Evolutionary conservation across 2,888 invertebrate genomes (phyloP).

Genomic region (Drosophila sordidula): DNA sequence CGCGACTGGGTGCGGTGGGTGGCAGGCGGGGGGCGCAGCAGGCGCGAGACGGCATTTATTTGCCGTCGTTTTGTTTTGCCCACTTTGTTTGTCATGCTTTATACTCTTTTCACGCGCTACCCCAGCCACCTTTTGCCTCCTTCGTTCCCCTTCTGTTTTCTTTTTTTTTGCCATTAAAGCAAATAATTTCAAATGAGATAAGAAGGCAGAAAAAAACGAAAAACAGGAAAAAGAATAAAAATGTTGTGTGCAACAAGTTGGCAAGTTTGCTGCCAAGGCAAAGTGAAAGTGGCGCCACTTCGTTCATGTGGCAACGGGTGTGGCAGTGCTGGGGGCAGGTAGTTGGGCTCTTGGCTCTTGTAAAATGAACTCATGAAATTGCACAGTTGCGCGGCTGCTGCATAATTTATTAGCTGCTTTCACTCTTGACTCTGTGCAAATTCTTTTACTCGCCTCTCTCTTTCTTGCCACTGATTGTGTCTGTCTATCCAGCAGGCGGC

Average conservation of each 20-base stretch:
- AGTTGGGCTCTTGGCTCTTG: conserved; percentile 28
- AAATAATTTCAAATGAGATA: conserved; percentile 79
- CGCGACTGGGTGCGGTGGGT: conserved; percentile 5
- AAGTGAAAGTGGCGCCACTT: conserved; percentile 72
- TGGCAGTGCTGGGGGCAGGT: conserved; percentile 1
- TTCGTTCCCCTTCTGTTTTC: conserved; percentile 1
- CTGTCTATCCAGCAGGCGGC: conserved; percentile 31
- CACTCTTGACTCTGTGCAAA: conserved; percentile 47
- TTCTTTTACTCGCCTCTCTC: conserved; percentile 33
- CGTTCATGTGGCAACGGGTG: conserved; percentile 13
- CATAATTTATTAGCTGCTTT: conserved; percentile 74
- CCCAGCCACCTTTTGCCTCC: background rate
- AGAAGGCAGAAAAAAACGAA: conserved; percentile 34
- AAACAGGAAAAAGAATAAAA: conserved; percentile 15
- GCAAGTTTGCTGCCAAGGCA: conserved; percentile 68
- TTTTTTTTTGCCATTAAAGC: conserved; percentile 64
- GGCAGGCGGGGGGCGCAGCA: conserved; percentile 1
- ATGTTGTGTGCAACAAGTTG: conserved; percentile 73
- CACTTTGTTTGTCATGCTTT: conserved; percentile 36
- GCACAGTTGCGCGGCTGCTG: conserved; percentile 62
- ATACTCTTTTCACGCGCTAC: conserved; percentile 35
- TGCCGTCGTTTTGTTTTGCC: conserved; percentile 53
- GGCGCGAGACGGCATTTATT: conserved; percentile 61
- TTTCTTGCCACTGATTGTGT: conserved; percentile 20
- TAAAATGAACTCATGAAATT: conserved; percentile 74